Conservation (phyloP, 2,888 invertebrate genomes). For the Thecocarcelia acutangulata region DNA sequence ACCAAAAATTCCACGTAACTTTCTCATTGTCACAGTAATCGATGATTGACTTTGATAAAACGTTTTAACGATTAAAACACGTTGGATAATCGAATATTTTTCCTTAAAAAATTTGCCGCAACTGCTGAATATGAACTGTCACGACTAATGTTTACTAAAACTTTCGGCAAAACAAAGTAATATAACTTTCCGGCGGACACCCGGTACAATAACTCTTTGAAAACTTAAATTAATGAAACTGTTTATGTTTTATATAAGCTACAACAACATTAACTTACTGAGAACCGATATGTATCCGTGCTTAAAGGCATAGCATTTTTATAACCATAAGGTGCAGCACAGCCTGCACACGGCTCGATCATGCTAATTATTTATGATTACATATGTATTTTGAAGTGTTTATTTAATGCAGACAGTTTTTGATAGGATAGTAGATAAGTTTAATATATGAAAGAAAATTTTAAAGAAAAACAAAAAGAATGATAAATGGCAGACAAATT, state of each 20-base stretch:
- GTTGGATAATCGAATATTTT: too few species aligned
- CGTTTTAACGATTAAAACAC: too few species aligned
- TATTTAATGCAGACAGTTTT: conserved; percentile 61
- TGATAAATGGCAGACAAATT: conserved; percentile 53
- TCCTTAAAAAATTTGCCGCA: too few species aligned
- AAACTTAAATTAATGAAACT: conserved; percentile 36
- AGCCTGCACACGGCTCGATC: conserved; percentile 87
- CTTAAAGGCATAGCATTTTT: conserved; percentile 96
- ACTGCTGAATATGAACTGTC: too few species aligned
- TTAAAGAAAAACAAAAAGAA: conserved; percentile 54
- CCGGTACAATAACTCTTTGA: too few species aligned
- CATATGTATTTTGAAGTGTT: conserved; percentile 40
- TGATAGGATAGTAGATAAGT: conserved; percentile 47
- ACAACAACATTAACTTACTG: conserved; percentile 86
- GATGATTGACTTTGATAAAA: too few species aligned
- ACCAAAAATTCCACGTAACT: too few species aligned
- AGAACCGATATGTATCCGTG: conserved; percentile 90
- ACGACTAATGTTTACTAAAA: too few species aligned
- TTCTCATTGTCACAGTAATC: too few species aligned
- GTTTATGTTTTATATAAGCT: conserved; percentile 41
- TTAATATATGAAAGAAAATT: conserved; percentile 57
- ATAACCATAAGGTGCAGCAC: conserved; percentile 98
- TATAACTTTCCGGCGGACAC: too few species aligned
- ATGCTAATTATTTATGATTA: conserved; percentile 82
- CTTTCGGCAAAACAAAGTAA: too few species aligned